Evolutionary conservation across 2,888 invertebrate genomes (phyloP).

Genomic region (Parnassius apollo): DNA sequence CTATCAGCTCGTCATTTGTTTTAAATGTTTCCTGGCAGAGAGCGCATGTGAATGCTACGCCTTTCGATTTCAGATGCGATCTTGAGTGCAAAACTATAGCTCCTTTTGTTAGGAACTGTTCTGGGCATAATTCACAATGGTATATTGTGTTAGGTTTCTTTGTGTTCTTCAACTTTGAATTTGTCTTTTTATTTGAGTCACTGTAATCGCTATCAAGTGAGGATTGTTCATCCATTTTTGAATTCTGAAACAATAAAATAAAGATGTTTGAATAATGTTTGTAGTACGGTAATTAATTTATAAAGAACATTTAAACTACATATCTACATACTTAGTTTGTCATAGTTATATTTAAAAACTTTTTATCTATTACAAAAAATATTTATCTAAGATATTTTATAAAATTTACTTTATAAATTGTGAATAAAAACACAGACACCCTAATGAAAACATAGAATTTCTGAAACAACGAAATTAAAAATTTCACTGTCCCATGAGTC

Average conservation of each 20-base stretch:
- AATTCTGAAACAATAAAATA: neutral
- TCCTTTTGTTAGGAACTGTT: neutral
- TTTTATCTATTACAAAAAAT: no score
- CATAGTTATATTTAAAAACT: no score
- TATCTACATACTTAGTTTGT: no score
- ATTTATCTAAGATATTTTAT: no score
- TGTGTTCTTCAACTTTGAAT: neutral
- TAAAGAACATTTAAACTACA: no score
- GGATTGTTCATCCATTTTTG: neutral
- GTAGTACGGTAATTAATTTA: no score
- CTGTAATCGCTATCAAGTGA: neutral
- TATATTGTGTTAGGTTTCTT: neutral
- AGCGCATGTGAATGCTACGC: slow-evolving; percentile 8
- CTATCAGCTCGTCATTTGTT: slow-evolving; percentile 35
- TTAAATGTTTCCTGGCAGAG: slow-evolving; percentile 30
- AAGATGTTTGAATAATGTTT: no score
- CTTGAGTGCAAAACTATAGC: slow-evolving; percentile 1
- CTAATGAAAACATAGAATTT: no score
- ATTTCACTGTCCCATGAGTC: no score
- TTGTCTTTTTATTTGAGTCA: neutral
- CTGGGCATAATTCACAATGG: slow-evolving; percentile 6
- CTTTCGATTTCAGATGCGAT: neutral
- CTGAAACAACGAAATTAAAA: no score
- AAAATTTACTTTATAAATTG: no score
- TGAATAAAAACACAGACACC: no score